Base-by-base conservation (phyloP, 2,797 vertebrate genomes). In the Protosalanx chinensis region DNA sequence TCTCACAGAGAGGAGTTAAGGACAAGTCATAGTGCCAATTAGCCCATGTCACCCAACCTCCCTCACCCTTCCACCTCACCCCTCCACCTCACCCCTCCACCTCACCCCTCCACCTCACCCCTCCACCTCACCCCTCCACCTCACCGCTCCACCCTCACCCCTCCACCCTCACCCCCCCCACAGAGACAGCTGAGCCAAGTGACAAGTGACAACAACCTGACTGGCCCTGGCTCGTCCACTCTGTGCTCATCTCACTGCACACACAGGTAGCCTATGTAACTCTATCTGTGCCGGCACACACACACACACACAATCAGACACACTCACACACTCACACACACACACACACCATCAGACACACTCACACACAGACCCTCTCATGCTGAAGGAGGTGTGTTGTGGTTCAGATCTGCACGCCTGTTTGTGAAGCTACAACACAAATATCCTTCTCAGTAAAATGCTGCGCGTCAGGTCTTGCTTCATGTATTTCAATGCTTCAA, bases 251-350 rank as follows among this genome's bases (percentile, higher is more conserved):
- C 72, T 73, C 53, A 3, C 60, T 67, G 58, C 64, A 67, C 72
- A 72, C 61, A 23, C 75, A 72, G 72, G 69, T 73, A 74, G 77
- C 62, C 51, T 75, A 60, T 82, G 79, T 79, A 79, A 79, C 60
- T 15, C 66, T 56, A 84, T 68, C 63, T 60, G 8, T 46, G 13
- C 4, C 41, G 15, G 23, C 49, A 51, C 49, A 51, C 49, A 51
- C 49, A 51, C 49, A 33, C 27, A 72, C 63, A 23, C 20, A 53
- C 33, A 51, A 46, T n/a, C 27, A 18, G 5, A 16, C 6, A 23
- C 33, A 46, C 33, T 16, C 63, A 41, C 63, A 12, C 58, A 53
- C 41, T 53, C 69, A 53, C 59, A 63, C 69, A 70, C 37, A 27
- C 23, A 41, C 10, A 41, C 37, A 41, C 37, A 67, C 46, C 66